A percentile compares a stretch with the other conserved stretches of the same genome.
phyloP scores from a whole-genome alignment of 2,113 vertebrate species.

The Phalacrocorax brasilianus region DNA sequence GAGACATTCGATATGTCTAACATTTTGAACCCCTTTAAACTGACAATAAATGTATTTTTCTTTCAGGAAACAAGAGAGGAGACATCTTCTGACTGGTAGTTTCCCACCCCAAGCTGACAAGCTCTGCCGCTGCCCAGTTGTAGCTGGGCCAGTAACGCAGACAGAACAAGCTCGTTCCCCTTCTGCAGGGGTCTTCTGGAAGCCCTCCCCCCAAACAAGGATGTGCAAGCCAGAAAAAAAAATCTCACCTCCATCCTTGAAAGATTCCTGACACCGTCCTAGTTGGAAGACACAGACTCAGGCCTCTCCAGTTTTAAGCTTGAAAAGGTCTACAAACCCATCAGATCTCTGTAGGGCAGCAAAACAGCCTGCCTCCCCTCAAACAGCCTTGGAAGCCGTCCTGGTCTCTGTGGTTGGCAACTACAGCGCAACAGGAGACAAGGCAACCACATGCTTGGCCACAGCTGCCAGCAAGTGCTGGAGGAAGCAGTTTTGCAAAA shows the following conservation, averaged over 20 bases:
- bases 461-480: not conserved
- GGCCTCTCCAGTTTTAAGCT: not conserved
- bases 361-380: not conserved
- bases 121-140: not conserved
- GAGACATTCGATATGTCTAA: not conserved
- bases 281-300: fast-evolving
- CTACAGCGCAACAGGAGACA: fast-evolving
- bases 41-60: not conserved
- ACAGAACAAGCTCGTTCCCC: fast-evolving
- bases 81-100: fast-evolving
- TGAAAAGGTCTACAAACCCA: not conserved
- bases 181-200: not conserved
- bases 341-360: not conserved
- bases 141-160: not conserved
- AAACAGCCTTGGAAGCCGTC: fast-evolving
- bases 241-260: not conserved
- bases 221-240: not conserved
- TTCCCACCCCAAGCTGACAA: not conserved
- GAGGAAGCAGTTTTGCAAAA: not conserved
- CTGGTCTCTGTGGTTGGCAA: not conserved
- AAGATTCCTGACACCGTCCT: not conserved
- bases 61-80: not conserved
- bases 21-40: not conserved
- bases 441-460: not conserved
- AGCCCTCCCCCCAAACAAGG: not conserved